Conservation (phyloP, 2,797 vertebrate genomes). For the Sebastes kiyomatsui region DNA sequence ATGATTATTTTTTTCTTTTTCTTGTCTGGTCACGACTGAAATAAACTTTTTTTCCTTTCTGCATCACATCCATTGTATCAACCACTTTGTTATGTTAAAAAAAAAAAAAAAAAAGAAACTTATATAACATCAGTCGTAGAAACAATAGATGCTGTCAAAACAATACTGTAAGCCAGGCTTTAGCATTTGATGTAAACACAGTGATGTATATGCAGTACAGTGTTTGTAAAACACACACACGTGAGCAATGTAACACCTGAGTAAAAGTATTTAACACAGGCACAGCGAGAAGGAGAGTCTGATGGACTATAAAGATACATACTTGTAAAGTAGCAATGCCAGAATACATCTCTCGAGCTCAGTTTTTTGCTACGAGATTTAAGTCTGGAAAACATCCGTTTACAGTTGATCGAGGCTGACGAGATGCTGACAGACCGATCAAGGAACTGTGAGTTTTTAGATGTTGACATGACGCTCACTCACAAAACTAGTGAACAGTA, state of each 20-base stretch:
- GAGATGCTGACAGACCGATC: not conserved
- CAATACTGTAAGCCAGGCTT: not conserved
- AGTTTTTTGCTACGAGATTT: not conserved
- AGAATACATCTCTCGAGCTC: not conserved
- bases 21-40: conserved; percentile 30
- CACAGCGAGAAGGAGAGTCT: not conserved
- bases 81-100: not conserved
- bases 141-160: not conserved
- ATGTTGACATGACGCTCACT: not conserved
- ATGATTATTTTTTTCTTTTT: conserved; percentile 11
- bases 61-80: not conserved
- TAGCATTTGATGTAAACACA: conserved; percentile 11
- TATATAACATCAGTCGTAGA: not conserved
- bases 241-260: not conserved
- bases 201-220: no score
- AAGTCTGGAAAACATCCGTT: not conserved
- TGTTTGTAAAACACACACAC: not conserved
- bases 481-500: not conserved
- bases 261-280: not conserved
- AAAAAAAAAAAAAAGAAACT: not conserved
- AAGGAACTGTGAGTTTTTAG: not conserved
- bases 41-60: conserved; percentile 3
- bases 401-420: not conserved
- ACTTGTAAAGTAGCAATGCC: not conserved
- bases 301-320: not conserved